phyloP scores from a whole-genome alignment of 2,888 invertebrate species.

The Zygaena filipendulae region DNA sequence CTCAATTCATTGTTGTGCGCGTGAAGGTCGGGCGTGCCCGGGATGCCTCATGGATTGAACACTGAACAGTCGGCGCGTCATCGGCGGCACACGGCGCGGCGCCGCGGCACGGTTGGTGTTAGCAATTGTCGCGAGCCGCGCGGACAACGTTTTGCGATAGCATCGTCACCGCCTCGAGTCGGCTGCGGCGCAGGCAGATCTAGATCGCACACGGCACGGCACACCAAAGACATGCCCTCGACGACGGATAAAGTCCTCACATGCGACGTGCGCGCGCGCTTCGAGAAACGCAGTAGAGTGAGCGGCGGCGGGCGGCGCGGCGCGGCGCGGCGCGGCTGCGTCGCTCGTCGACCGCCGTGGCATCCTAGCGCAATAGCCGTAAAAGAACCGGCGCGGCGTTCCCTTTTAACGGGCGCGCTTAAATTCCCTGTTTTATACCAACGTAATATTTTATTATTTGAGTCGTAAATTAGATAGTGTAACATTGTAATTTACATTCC shows the following conservation, averaged over 20 bases:
- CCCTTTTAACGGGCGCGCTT: no score
- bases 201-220: constrained; percentile 57
- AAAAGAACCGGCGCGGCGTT: no score
- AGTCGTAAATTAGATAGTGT: no score
- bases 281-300: no score
- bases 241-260: constrained; percentile 62
- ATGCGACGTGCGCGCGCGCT: constrained; percentile 40
- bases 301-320: constrained; percentile 13
- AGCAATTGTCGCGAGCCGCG: constrained; percentile 66
- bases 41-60: no score
- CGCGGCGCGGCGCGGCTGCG: no score
- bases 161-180: constrained; percentile 46
- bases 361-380: constrained; percentile 43
- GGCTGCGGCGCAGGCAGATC: constrained; percentile 47
- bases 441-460: constrained; percentile 5
- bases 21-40: no score
- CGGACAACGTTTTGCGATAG: constrained; percentile 45
- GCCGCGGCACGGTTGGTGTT: constrained; percentile 39
- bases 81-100: constrained; percentile 30
- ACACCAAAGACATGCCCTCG: constrained; percentile 52
- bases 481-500: no score
- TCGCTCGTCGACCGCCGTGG: constrained; percentile 48
- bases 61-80: no score
- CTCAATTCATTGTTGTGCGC: not conserved
- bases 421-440: no score